phyloP scores from a whole-genome alignment of 1,140 invertebrate species.

The Ditylenchus dipsaci region DNA sequence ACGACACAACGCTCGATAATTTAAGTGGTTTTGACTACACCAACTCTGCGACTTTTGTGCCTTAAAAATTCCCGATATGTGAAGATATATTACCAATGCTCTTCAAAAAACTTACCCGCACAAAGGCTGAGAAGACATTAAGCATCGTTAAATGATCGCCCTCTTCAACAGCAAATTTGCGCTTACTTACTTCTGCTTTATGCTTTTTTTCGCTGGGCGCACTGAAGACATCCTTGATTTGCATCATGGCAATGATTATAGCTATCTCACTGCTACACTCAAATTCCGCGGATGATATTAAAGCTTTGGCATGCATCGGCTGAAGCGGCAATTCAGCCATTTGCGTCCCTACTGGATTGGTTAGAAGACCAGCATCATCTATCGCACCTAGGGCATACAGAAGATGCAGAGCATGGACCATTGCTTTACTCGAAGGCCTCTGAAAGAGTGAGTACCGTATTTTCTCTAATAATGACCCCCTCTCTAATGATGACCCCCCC shows the following conservation, averaged over 20 bases:
- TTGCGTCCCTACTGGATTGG: constrained; percentile 72
- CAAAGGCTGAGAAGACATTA: constrained; percentile 79
- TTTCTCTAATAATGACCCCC: no score
- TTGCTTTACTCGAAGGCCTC: constrained; percentile 80
- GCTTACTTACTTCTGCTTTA: constrained; percentile 65
- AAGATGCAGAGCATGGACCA: constrained; percentile 74
- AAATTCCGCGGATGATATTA: constrained; percentile 73
- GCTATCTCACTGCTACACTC: constrained; percentile 82
- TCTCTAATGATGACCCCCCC: no score
- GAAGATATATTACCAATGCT: not conserved
- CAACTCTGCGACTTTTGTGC: constrained; percentile 72
- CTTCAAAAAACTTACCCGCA: constrained; percentile 60
- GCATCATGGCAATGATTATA: constrained; percentile 77
- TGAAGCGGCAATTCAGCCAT: constrained; percentile 88
- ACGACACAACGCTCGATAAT: constrained; percentile 77
- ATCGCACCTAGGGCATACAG: constrained; percentile 77
- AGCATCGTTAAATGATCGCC: constrained; percentile 87
- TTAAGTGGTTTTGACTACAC: constrained; percentile 81
- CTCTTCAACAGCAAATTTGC: constrained; percentile 83
- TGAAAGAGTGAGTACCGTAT: no score
- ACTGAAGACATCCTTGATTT: constrained; percentile 82
- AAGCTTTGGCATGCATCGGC: constrained; percentile 80
- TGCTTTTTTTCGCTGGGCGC: constrained; percentile 45
- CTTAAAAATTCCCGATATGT: constrained; percentile 27
- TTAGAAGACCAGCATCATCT: constrained; percentile 74